Conservation (phyloP, 2,113 vertebrate genomes). For the Phrynosoma blainvillii region DNA sequence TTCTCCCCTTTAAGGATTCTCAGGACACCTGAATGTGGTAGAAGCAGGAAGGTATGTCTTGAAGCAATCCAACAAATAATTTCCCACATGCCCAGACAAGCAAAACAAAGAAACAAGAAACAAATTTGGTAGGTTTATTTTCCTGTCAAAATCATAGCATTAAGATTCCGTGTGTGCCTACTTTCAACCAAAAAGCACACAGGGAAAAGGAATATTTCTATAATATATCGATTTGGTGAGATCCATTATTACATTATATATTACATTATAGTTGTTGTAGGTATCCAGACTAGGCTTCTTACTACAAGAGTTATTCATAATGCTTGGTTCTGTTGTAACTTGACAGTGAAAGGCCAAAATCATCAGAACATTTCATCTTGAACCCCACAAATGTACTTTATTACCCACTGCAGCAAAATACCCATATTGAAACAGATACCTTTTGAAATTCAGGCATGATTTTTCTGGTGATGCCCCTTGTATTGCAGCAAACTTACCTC, state of each 20-base stretch:
- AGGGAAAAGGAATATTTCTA: neutral
- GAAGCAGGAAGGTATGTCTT: no score
- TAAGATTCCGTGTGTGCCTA: no score
- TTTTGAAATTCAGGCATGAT: neutral
- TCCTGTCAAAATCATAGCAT: no score
- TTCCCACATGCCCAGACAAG: no score
- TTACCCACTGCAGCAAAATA: slow-evolving; percentile 2
- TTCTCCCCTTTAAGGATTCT: no score
- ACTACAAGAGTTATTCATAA: neutral
- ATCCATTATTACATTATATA: neutral
- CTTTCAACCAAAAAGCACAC: neutral
- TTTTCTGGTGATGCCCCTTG: slow-evolving; percentile 30
- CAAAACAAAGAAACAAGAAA: no score
- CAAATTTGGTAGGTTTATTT: no score
- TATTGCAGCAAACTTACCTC: slow-evolving; percentile 27
- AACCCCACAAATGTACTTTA: neutral
- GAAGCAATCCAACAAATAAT: no score
- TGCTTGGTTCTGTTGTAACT: neutral
- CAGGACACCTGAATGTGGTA: no score
- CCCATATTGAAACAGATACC: neutral
- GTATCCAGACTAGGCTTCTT: neutral
- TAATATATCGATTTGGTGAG: neutral
- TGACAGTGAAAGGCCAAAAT: neutral
- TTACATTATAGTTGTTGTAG: neutral
- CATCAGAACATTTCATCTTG: neutral